Evolutionary conservation across 2,797 vertebrate species (phyloP).

Genomic region (Nasua narica): DNA sequence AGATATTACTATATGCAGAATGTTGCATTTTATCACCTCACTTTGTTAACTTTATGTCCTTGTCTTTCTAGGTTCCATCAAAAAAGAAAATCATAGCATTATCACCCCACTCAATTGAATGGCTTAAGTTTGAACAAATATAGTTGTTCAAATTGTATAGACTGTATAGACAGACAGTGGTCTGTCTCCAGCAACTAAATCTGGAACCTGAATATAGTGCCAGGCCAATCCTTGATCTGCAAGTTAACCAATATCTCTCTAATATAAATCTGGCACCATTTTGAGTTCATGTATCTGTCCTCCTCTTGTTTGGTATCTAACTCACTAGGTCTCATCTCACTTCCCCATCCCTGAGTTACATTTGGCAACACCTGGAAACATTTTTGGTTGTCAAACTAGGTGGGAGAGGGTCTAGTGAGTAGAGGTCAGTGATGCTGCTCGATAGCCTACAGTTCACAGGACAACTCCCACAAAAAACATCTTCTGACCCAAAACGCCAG

Average conservation of each 20-base stretch:
- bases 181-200: not conserved
- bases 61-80: not conserved
- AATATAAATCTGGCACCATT: not conserved
- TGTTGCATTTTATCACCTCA: not conserved
- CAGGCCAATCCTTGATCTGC: not conserved
- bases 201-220: not conserved
- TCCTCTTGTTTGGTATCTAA: not conserved
- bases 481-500: not conserved
- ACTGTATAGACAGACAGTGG: too few species aligned
- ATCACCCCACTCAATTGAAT: not conserved
- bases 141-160: too few species aligned
- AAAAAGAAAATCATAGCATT: slow-evolving; percentile 29
- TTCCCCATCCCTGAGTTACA: not conserved
- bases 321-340: not conserved
- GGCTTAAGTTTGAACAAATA: not conserved
- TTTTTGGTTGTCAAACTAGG: not conserved
- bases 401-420: not conserved
- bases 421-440: not conserved
- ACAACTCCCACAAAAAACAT: not conserved
- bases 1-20: not conserved
- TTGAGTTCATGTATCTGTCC: not conserved
- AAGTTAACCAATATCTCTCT: not conserved
- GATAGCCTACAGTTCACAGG: not conserved
- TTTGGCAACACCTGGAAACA: not conserved
- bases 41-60: not conserved